These are phyloP conservation scores for Ceryle rudis DNA, from an alignment of 2,797 vertebrate species.

Conservation along the genomic window DNA sequence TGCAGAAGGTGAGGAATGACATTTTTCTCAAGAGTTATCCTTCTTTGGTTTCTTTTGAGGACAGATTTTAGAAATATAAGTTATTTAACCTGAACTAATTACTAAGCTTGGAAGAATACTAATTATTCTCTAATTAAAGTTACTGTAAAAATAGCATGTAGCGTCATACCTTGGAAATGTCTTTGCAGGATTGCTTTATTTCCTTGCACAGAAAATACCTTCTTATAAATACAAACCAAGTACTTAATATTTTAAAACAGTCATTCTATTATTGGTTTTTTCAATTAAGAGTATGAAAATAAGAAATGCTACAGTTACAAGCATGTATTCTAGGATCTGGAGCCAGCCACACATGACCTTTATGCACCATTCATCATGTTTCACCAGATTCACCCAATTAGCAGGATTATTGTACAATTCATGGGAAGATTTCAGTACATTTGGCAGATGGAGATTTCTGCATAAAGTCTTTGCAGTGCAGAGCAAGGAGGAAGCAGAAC, in stretches of 20 bases:
- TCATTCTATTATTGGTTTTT: not conserved
- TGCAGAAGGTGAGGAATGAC: not conserved
- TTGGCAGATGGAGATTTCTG: not conserved
- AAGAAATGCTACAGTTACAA: not conserved
- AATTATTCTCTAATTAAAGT: not conserved
- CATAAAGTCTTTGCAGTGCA: not conserved
- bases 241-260: not conserved
- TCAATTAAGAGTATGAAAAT: not conserved
- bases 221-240: not conserved
- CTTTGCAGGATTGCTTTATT: not conserved
- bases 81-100: not conserved
- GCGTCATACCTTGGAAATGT: not conserved
- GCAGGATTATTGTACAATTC: not conserved
- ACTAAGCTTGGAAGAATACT: not conserved
- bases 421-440: not conserved
- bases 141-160: not conserved
- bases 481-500: not conserved
- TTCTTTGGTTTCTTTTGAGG: not conserved
- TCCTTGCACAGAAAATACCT: not conserved
- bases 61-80: not conserved
- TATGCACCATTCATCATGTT: not conserved
- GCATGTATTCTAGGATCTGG: not conserved
- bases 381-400: not conserved
- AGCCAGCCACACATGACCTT: not conserved
- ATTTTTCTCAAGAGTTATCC: not conserved